phyloP scores from a whole-genome alignment of 2,888 invertebrate genomes.

The Melanostoma scalare region DNA sequence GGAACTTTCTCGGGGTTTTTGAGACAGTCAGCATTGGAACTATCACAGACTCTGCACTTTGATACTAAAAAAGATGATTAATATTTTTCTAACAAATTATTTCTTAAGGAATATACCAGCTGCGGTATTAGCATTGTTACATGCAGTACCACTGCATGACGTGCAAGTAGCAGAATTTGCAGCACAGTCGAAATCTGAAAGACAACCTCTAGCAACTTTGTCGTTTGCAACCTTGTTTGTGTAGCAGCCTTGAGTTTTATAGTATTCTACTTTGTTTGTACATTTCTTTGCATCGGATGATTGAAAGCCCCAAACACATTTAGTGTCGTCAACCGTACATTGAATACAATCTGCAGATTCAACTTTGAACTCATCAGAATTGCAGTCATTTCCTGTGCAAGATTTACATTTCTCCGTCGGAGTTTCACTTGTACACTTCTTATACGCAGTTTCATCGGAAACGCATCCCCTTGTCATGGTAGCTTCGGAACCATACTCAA shows the following conservation, averaged over 20 bases:
- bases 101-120: slow-evolving; percentile 4
- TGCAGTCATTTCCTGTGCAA: slow-evolving; percentile 74
- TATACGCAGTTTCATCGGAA: slow-evolving; percentile 65
- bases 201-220: slow-evolving; percentile 73
- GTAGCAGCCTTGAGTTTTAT: slow-evolving; percentile 72
- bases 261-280: slow-evolving; percentile 67
- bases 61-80: slow-evolving; percentile 1
- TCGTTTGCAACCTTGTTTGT: slow-evolving; percentile 42
- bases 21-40: slow-evolving; percentile 11
- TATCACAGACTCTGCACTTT: slow-evolving; percentile 40
- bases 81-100: background rate
- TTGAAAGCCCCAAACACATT: slow-evolving; percentile 68
- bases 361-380: slow-evolving; percentile 52
- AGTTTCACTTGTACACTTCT: slow-evolving; percentile 65
- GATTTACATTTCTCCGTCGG: slow-evolving; percentile 65
- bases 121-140: slow-evolving; percentile 62
- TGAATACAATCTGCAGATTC: slow-evolving; percentile 71
- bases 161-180: slow-evolving; percentile 42
- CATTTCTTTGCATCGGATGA: slow-evolving; percentile 60
- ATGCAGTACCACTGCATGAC: slow-evolving; percentile 67
- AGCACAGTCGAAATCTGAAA: slow-evolving; percentile 60
- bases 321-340: slow-evolving; percentile 55
- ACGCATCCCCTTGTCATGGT: slow-evolving; percentile 75
- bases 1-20: background rate
- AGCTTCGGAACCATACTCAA: slow-evolving; percentile 64